These are phyloP conservation scores for Eudyptes chrysolophus DNA, from an alignment of 2,113 vertebrate genomes.

Conservation along the genomic window DNA sequence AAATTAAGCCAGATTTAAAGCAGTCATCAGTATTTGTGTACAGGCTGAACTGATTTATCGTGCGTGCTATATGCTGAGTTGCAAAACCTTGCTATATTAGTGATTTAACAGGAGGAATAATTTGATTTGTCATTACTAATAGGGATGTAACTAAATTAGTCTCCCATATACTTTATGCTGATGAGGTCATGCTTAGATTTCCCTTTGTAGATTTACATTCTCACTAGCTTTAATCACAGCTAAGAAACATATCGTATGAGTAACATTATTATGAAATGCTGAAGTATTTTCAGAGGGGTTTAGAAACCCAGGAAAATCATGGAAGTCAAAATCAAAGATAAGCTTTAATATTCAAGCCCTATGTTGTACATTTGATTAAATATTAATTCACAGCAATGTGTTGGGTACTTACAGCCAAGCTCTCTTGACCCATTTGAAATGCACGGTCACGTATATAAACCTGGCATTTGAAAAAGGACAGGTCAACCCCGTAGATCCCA, in stretches of 20 bases:
- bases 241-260: neutral
- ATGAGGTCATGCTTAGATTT: constrained; percentile 56
- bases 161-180: constrained; percentile 48
- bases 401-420: constrained; percentile 12
- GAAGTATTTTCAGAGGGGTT: constrained; percentile 1
- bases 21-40: neutral
- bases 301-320: constrained; percentile 2
- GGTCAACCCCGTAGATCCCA: neutral
- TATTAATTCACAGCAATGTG: constrained; percentile 58
- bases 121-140: constrained; percentile 65
- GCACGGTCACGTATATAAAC: constrained; percentile 17
- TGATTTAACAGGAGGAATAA: constrained; percentile 45
- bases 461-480: constrained; percentile 30
- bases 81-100: constrained; percentile 23
- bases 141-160: constrained; percentile 58
- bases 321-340: constrained; percentile 43
- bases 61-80: neutral
- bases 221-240: constrained; percentile 29
- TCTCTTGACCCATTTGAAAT: constrained; percentile 49
- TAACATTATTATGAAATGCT: constrained; percentile 12
- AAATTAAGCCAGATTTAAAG: neutral
- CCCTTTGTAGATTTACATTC: constrained; percentile 47
- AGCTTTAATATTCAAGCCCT: constrained; percentile 24
- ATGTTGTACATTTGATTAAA: constrained; percentile 53
- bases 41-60: neutral